phyloP scores from a whole-genome alignment of 2,113 vertebrate species.

The Motacilla alba region DNA sequence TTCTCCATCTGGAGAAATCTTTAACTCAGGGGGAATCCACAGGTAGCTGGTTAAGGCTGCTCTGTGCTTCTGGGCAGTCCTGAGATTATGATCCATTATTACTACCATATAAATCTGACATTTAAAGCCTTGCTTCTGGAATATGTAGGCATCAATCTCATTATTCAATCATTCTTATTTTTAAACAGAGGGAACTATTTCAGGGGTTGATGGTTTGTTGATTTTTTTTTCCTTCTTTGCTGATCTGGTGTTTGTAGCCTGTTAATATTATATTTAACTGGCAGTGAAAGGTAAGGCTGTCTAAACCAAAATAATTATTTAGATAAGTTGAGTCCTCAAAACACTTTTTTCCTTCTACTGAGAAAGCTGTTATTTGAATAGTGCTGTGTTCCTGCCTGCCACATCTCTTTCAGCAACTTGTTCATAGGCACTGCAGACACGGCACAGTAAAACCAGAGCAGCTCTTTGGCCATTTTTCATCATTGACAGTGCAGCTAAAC shows the following conservation, averaged over 20 bases:
- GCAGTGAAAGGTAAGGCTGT: background rate
- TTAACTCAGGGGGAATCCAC: background rate
- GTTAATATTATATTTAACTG: conserved; percentile 43
- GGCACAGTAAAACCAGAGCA: background rate
- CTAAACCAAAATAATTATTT: conserved; percentile 50
- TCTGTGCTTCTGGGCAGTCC: background rate
- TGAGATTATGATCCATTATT: background rate
- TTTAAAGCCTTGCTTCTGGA: background rate
- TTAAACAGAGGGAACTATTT: background rate
- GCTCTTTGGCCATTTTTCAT: conserved; percentile 36
- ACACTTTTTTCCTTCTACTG: background rate
- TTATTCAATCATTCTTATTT: conserved; percentile 33
- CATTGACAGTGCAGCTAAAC: background rate
- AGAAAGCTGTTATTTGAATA: background rate
- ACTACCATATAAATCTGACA: background rate
- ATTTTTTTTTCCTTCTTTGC: background rate
- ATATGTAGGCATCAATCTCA: background rate
- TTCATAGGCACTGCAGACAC: background rate
- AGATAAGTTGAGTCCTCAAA: conserved; percentile 14
- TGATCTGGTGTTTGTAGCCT: conserved; percentile 3
- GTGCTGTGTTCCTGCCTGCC: background rate
- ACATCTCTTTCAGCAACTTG: background rate
- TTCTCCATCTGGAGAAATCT: background rate
- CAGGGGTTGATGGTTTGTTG: background rate
- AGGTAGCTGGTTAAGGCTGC: background rate